These are phyloP conservation scores for Cybosia mesomella DNA, from an alignment of 2,888 invertebrate genomes.

Conservation along the genomic window DNA sequence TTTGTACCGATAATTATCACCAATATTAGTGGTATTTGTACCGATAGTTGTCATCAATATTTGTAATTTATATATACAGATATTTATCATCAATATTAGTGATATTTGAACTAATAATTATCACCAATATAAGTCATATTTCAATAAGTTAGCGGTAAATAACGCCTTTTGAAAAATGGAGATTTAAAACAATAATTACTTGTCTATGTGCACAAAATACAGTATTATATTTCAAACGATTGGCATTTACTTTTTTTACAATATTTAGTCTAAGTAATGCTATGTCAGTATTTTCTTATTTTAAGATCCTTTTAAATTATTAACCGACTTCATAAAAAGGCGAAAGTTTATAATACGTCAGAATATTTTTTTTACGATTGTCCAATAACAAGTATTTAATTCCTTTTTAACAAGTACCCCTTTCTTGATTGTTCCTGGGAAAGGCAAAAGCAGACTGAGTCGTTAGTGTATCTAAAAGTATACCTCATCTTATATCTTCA, in stretches of 20 bases:
- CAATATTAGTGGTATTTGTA: too few species aligned
- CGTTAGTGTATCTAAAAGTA: too few species aligned
- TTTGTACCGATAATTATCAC: too few species aligned
- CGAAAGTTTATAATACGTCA: not conserved
- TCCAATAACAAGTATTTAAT: not conserved
- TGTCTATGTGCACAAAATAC: not conserved
- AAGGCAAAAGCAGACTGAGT: too few species aligned
- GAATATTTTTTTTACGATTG: not conserved
- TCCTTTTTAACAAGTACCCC: not conserved
- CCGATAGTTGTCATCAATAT: too few species aligned
- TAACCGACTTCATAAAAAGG: slow-evolving; percentile 1
- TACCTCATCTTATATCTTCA: too few species aligned
- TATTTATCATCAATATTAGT: too few species aligned
- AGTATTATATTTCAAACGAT: slow-evolving; percentile 21
- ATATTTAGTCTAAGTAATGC: not conserved
- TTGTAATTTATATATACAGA: not conserved
- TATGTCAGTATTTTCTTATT: slow-evolving; percentile 15
- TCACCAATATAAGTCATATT: not conserved
- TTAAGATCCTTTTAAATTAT: not conserved
- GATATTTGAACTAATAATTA: not conserved
- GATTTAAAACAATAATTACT: slow-evolving; percentile 8
- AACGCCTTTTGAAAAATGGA: not conserved
- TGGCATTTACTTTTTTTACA: slow-evolving; percentile 16
- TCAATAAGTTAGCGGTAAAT: not conserved
- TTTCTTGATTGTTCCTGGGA: not conserved